A percentile compares a stretch with the other conserved stretches of the same genome.
phyloP scores from a whole-genome alignment of 2,113 vertebrate species.

The Macaca nemestrina region DNA sequence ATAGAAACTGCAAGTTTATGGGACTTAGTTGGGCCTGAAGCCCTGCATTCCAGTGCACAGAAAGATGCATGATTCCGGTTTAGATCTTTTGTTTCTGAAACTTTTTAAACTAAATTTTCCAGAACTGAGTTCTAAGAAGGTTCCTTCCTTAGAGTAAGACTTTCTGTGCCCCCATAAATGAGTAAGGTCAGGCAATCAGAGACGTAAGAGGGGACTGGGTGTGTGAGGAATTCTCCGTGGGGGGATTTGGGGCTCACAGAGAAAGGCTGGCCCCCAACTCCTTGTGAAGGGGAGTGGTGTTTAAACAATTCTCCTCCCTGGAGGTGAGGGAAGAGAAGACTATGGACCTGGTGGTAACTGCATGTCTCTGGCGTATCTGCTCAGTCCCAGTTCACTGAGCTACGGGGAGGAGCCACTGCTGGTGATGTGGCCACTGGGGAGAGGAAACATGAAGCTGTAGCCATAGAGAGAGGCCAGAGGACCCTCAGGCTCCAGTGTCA shows the following conservation, averaged over 20 bases:
- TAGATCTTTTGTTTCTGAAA: not conserved
- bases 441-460: too few relatives aligned
- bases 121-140: not conserved
- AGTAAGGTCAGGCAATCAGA: not conserved
- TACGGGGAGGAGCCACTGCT: not conserved
- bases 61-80: rapidly evolving
- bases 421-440: not conserved
- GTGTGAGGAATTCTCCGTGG: not conserved
- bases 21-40: too few relatives aligned
- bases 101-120: not conserved
- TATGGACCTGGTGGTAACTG: too few relatives aligned
- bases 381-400: not conserved
- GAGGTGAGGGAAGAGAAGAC: not conserved
- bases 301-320: not conserved
- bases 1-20: not conserved
- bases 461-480: not conserved
- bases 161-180: not conserved
- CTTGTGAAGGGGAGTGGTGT: rapidly evolving
- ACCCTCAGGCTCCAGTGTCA: not conserved
- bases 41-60: not conserved
- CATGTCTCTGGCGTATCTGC: not conserved
- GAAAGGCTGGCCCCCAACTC: rapidly evolving
- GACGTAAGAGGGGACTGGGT: not conserved
- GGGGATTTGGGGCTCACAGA: too few relatives aligned
- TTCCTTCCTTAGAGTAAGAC: not conserved